Conservation (phyloP, 1,140 invertebrate genomes). For the Aphis craccivora region DNA sequence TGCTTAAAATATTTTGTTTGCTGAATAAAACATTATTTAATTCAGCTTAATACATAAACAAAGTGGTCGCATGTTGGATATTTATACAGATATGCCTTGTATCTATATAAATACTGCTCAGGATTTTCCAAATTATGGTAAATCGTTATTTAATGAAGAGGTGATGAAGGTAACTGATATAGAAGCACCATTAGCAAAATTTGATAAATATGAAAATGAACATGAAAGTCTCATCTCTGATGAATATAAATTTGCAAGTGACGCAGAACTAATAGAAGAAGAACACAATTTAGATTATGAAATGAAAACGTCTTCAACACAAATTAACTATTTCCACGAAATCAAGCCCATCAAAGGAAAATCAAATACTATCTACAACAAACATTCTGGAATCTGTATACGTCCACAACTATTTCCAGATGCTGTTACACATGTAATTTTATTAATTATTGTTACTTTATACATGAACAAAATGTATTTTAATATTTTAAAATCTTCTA, state of each 20-base stretch:
- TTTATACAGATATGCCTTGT: slow-evolving; percentile 86
- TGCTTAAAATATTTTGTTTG: neutral
- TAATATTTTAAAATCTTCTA: neutral
- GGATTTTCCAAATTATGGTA: slow-evolving; percentile 50
- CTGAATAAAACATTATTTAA: neutral
- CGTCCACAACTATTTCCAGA: slow-evolving; percentile 94
- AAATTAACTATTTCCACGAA: neutral
- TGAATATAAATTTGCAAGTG: neutral
- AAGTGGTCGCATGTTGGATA: slow-evolving; percentile 65
- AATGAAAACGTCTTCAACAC: no score
- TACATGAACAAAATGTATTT: neutral
- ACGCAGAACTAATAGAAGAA: neutral
- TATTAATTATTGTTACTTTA: neutral
- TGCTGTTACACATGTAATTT: slow-evolving; percentile 81
- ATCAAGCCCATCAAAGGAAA: slow-evolving; percentile 71
- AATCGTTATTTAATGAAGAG: neutral
- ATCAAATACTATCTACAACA: slow-evolving; percentile 72
- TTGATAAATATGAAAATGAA: neutral
- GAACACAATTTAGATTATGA: neutral
- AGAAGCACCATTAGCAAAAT: neutral
- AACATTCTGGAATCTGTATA: slow-evolving; percentile 84
- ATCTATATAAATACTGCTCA: slow-evolving; percentile 86
- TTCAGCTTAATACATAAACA: slow-evolving; percentile 54
- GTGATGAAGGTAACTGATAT: slow-evolving; percentile 6
- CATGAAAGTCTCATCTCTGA: neutral